Evolutionary conservation across 2,888 invertebrate genomes (phyloP).

Genomic region (Noctua pronuba): DNA sequence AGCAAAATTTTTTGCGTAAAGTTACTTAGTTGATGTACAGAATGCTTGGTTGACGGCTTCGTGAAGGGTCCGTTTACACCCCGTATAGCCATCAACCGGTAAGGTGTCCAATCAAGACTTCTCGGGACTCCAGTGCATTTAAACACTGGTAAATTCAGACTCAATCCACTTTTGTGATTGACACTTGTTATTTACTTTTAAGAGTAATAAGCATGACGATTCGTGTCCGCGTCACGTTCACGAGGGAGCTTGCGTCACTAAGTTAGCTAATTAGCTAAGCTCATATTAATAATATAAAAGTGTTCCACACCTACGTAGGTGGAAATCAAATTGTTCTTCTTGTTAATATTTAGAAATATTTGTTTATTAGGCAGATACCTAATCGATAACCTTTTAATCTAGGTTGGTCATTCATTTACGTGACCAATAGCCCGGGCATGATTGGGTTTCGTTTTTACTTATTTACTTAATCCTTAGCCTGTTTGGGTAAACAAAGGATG

Average conservation of each 20-base stretch:
- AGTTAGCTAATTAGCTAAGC: slow-evolving; percentile 10
- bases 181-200: background rate
- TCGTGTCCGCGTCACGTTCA: slow-evolving; percentile 19
- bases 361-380: background rate
- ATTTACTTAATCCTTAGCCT: slow-evolving; percentile 17
- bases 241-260: slow-evolving; percentile 1
- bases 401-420: slow-evolving; percentile 36
- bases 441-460: slow-evolving; percentile 34
- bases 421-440: slow-evolving; percentile 39
- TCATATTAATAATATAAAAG: background rate
- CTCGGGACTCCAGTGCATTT: background rate
- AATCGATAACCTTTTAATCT: slow-evolving; percentile 34
- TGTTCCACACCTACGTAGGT: slow-evolving; percentile 6
- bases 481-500: slow-evolving; percentile 23
- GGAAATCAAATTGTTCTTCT: background rate
- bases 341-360: background rate
- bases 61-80: too few species aligned
- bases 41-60: too few species aligned
- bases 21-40: too few species aligned
- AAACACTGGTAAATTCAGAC: background rate
- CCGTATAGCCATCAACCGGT: background rate
- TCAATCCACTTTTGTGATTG: background rate
- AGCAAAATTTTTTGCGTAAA: too few species aligned
- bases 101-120: background rate
- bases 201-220: background rate